Evolutionary conservation across 2,888 invertebrate genomes (phyloP).

Genomic region (Tetragonula carbonaria): DNA sequence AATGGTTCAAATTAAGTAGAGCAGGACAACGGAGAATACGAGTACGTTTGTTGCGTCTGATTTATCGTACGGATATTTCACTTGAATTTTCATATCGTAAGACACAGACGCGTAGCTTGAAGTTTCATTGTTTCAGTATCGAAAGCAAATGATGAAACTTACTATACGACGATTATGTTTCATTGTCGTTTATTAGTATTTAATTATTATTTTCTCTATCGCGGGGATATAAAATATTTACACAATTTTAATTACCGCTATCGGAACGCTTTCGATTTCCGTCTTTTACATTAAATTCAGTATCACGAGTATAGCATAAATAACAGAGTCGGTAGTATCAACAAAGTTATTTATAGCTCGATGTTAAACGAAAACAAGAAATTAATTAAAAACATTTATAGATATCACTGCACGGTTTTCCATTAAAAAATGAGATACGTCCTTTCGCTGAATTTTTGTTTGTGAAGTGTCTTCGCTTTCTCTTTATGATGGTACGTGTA

Average conservation of each 20-base stretch:
- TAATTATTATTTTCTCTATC: neutral
- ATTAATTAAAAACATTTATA: neutral
- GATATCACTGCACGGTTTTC: neutral
- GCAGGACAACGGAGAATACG: neutral
- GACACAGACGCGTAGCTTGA: neutral
- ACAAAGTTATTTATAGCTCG: neutral
- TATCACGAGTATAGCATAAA: neutral
- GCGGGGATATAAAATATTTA: neutral
- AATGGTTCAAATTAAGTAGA: neutral
- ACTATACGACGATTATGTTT: neutral
- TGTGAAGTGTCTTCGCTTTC: conserved; percentile 32
- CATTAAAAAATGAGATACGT: conserved; percentile 18
- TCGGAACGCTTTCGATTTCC: neutral
- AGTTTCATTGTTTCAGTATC: neutral
- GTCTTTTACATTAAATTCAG: neutral
- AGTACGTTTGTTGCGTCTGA: conserved; percentile 24
- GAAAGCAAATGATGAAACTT: neutral
- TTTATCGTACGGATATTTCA: conserved; percentile 30
- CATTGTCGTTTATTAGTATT: neutral
- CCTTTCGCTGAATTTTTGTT: conserved; percentile 2
- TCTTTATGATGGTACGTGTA: conserved; percentile 14
- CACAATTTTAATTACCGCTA: neutral
- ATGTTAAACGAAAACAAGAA: neutral
- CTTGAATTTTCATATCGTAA: conserved; percentile 31
- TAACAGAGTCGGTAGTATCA: no score